phyloP scores from a whole-genome alignment of 2,113 vertebrate genomes.

The Lethenteron reissneri region DNA sequence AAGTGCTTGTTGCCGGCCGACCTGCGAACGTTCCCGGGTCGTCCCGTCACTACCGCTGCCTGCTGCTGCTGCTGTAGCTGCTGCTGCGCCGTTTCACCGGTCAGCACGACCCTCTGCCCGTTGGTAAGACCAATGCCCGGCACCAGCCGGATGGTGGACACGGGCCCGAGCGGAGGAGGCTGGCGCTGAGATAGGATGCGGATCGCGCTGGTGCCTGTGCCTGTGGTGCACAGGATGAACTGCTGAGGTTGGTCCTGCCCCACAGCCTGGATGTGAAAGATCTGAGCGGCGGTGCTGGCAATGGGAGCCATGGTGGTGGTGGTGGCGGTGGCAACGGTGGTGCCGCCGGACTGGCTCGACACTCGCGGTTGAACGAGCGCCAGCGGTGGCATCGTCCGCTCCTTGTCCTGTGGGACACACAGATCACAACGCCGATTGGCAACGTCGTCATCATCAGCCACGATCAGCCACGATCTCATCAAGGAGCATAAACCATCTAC shows the following conservation, averaged over 20 bases:
- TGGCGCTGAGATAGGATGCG: conserved; percentile 36
- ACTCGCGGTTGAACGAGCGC: conserved; percentile 20
- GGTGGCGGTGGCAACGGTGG: too few species aligned
- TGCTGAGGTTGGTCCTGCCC: conserved; percentile 28
- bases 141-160: conserved; percentile 25
- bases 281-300: conserved; percentile 23
- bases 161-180: conserved; percentile 21
- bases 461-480: too few species aligned
- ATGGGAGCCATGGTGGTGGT: too few species aligned
- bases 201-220: conserved; percentile 30
- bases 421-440: too few species aligned
- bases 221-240: conserved; percentile 23
- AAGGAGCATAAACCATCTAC: too few species aligned
- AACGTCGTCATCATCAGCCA: too few species aligned
- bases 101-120: neutral
- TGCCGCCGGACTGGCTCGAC: conserved; percentile 15
- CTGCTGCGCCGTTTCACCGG: conserved; percentile 4
- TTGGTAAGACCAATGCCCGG: conserved; percentile 8
- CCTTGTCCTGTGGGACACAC: conserved; percentile 18
- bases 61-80: conserved; percentile 11
- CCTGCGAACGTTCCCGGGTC: conserved; percentile 11
- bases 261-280: conserved; percentile 41
- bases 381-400: conserved; percentile 16
- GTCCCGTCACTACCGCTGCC: conserved; percentile 17
- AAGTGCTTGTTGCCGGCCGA: conserved; percentile 24